Evolutionary conservation across 1,140 invertebrate species (phyloP).

Genomic region (Phthorimaea operculella): DNA sequence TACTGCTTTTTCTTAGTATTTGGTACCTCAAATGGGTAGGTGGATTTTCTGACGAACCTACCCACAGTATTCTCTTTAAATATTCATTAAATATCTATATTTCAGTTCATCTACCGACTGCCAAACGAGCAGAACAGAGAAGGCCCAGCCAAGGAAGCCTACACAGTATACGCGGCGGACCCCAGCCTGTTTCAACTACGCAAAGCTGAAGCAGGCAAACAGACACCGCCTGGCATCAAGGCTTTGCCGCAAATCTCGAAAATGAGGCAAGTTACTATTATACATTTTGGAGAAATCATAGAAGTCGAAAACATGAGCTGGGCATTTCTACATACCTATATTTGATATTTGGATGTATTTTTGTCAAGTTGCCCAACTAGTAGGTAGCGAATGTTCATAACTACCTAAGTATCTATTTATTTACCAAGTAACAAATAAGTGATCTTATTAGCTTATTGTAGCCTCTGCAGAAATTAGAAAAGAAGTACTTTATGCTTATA

Average conservation of each 20-base stretch:
- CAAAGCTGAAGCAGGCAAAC: constrained; percentile 47
- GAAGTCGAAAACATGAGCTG: no score
- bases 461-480: not conserved
- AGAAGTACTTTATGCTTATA: not conserved
- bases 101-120: constrained; percentile 79
- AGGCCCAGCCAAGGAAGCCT: constrained; percentile 68
- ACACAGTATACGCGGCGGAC: constrained; percentile 69
- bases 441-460: no score
- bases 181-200: constrained; percentile 69
- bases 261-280: constrained; percentile 59
- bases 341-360: no score
- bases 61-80: not conserved
- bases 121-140: constrained; percentile 76
- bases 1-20: no score
- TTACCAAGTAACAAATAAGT: no score
- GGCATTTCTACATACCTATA: not conserved
- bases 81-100: constrained; percentile 7
- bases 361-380: not conserved
- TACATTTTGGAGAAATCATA: not conserved
- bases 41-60: no score
- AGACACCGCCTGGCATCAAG: constrained; percentile 48
- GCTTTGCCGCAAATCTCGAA: constrained; percentile 67
- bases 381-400: not conserved
- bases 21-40: no score
- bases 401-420: no score